Evolutionary conservation across 2,113 vertebrate genomes (phyloP), one percentile per base, ranked within the genome.

Genomic region (Emydura subglobosa): DNA sequence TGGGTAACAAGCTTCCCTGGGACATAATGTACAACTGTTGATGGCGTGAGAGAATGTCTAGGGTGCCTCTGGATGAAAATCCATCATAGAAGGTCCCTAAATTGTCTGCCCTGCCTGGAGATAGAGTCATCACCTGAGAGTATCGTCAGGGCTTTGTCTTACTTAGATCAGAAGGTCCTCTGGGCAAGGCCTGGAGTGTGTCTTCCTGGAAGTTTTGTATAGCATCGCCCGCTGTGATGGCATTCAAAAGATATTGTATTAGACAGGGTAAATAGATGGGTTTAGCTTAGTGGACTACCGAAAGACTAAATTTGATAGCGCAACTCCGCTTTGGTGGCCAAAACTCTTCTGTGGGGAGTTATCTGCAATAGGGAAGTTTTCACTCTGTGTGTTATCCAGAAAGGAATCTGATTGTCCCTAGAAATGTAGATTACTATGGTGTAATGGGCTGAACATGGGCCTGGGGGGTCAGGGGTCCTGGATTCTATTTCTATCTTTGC

Each of bases 231-330:
- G n/a, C 74, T 25, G 34, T 10, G 2, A 19, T 44, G 27, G 24
- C 81, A 85, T 72, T 51, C 57, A 85, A 42, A 42, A 87, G 79
- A 39, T 14, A 19, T 31, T 34, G 59, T 16, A 39, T 74, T 25
- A 39, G 72, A 14, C 0, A 24, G 86, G 22, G 6, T 76, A 42
- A 49, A 17, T 7, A n/a, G 83, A 25, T 0, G 0, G 47, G 50
- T 17, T 96, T 39, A 6, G 25, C 42, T 78, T 72, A 47, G 42
- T 27, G 39, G 72, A 39, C 24, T 44, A 44, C 24, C 74, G 25
- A 44, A 25, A 25, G 6, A 29, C 2, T 53, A 49, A 89, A 16
- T 24, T 7, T 50, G 16, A 2, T 44, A 6, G 11, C 86, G 21
- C 53, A 89, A 2, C 25, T 72, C 11, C 1, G 1, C 9, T 42